Evolutionary conservation across 2,113 vertebrate genomes (phyloP).

Genomic region (Genyomyrus donnyi): DNA sequence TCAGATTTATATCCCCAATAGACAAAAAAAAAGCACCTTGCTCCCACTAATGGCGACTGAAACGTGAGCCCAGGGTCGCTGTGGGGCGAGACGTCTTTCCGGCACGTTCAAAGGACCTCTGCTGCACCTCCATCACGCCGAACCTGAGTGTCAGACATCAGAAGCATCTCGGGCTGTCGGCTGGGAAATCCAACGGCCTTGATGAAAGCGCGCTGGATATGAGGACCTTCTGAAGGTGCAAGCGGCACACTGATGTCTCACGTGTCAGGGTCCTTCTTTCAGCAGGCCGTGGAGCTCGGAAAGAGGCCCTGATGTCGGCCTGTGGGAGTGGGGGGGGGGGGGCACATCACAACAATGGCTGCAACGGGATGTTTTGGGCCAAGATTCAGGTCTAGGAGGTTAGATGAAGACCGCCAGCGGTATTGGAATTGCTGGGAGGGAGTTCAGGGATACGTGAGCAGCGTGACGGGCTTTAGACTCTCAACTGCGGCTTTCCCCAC

Average conservation of each 20-base stretch:
- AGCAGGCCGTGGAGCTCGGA: not conserved
- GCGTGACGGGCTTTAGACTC: constrained; percentile 47
- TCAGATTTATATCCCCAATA: not conserved
- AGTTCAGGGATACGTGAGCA: constrained; percentile 53
- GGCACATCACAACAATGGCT: not conserved
- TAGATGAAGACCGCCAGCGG: not conserved
- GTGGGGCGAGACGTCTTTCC: not conserved
- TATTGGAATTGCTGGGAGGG: constrained; percentile 40
- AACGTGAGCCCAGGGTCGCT: not conserved
- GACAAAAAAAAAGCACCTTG: not conserved
- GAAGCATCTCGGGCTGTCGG: not conserved
- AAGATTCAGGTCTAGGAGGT: not conserved
- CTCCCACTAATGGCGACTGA: not conserved
- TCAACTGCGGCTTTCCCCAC: constrained; percentile 38
- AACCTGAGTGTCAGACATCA: not conserved
- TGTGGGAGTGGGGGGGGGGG: not conserved
- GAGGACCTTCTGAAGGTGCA: not conserved
- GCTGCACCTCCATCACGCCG: not conserved
- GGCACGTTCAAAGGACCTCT: not conserved
- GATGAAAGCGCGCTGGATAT: not conserved
- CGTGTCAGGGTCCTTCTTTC: not conserved
- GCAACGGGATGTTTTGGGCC: not conserved
- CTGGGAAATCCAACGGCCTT: not conserved
- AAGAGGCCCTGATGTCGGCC: not conserved
- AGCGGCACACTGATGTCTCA: not conserved